Conservation (phyloP, 2,797 vertebrate species). For the Enteromius treurensis region DNA sequence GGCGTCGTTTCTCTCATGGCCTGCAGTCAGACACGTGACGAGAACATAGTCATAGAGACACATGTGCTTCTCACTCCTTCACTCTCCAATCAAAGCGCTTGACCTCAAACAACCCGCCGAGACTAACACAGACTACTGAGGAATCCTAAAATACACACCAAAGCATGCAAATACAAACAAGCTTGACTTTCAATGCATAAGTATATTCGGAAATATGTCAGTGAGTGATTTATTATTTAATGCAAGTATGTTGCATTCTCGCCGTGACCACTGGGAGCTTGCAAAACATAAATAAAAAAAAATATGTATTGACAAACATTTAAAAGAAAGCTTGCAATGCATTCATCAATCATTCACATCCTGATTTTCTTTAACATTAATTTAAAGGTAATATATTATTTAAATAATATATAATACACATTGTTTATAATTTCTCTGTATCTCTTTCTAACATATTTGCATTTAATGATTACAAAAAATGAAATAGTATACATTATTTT, state of each 20-base stretch:
- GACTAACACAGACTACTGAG: not conserved
- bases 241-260: not conserved
- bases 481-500: no score
- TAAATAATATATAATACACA: no score
- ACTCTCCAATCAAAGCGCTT: not conserved
- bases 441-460: no score
- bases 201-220: not conserved
- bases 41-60: not conserved
- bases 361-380: not conserved
- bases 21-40: constrained; percentile 1
- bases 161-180: not conserved
- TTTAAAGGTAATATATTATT: not conserved
- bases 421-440: no score
- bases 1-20: not conserved
- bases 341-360: not conserved
- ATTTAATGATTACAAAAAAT: no score
- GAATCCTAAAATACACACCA: not conserved
- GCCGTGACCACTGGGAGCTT: not conserved
- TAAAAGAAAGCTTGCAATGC: not conserved
- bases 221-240: not conserved
- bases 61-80: not conserved
- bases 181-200: not conserved
- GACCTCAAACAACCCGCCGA: not conserved
- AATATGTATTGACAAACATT: no score
- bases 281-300: no score